Percentiles rank a stretch among this genome's conserved stretches.
phyloP scores from a whole-genome alignment of 2,113 vertebrate genomes.

The Murina feae region DNA sequence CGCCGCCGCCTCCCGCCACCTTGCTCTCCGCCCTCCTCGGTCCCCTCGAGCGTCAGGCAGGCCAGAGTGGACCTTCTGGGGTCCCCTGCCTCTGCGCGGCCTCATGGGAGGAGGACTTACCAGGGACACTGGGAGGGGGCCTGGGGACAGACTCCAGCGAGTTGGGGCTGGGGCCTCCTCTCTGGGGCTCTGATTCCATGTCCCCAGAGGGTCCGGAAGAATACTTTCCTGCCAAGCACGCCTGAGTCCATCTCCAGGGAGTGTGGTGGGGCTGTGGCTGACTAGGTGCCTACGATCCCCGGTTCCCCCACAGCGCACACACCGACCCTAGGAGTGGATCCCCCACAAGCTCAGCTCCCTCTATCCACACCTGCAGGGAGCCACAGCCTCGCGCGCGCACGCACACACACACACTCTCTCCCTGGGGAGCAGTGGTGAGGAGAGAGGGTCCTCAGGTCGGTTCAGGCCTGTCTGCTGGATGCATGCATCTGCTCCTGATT shows the following conservation, averaged over 20 bases:
- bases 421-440: background rate
- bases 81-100: background rate
- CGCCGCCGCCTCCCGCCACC: slow-evolving; percentile 4
- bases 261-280: background rate
- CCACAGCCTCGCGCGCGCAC: too few relatives aligned
- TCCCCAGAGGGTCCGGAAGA: background rate
- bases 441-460: background rate
- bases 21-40: background rate
- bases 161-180: background rate
- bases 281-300: background rate
- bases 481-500: background rate
- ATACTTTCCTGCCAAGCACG: background rate
- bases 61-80: background rate
- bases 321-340: background rate
- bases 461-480: too few relatives aligned
- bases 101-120: background rate
- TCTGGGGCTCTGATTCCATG: background rate
- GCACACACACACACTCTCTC: too few relatives aligned
- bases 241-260: background rate
- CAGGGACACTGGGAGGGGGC: background rate
- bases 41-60: background rate
- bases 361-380: accelerated
- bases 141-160: background rate
- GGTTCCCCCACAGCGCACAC: too few relatives aligned
- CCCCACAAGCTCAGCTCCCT: background rate